phyloP scores from a whole-genome alignment of 2,113 vertebrate species.

The Macquaria ambigua region DNA sequence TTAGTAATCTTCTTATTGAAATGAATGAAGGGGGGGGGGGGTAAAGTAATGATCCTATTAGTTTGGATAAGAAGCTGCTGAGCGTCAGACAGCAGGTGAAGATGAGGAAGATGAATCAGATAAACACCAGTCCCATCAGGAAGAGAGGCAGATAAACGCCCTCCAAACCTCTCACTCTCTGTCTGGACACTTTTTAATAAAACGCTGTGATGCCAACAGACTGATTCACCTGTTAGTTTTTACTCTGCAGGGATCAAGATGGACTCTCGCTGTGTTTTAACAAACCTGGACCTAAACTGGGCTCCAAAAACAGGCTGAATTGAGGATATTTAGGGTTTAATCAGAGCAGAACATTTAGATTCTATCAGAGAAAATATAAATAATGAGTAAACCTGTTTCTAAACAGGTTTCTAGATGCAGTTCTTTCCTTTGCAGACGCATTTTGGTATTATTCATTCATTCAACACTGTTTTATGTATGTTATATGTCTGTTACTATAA shows the following conservation, averaged over 20 bases:
- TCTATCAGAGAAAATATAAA: no score
- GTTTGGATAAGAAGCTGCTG: slow-evolving; percentile 79
- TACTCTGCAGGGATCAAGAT: no score
- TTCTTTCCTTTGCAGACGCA: no score
- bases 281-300: neutral
- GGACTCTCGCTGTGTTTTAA: neutral
- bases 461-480: no score
- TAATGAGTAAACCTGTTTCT: no score
- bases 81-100: slow-evolving; percentile 76
- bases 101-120: slow-evolving; percentile 84
- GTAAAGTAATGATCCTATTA: slow-evolving; percentile 81
- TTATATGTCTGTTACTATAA: no score
- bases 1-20: slow-evolving; percentile 93
- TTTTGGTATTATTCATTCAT: no score
- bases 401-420: no score
- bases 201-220: neutral
- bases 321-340: no score
- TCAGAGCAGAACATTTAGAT: no score
- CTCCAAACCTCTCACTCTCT: neutral
- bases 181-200: neutral
- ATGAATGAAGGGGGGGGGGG: slow-evolving; percentile 85
- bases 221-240: no score
- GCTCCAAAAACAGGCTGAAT: neutral
- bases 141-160: neutral
- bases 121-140: slow-evolving; percentile 19